Evolutionary conservation across 2,797 vertebrate species (phyloP).

Genomic region (Gymnopithys bicolor): DNA sequence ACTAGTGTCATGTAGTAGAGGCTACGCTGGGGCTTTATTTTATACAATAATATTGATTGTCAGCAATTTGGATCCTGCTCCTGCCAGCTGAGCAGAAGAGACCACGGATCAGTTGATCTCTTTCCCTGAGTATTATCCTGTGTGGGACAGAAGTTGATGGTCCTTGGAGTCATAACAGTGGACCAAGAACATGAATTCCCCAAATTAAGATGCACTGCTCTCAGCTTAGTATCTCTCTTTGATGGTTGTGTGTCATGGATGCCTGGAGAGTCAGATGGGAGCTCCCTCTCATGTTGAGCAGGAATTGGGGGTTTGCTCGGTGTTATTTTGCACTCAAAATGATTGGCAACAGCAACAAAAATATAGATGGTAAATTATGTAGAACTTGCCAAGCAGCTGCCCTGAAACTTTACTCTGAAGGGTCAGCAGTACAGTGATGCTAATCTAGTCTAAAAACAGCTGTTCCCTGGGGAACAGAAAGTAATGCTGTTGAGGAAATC

Average conservation of each 20-base stretch:
- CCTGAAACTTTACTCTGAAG: not conserved
- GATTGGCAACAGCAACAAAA: not conserved
- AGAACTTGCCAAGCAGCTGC: constrained; percentile 12
- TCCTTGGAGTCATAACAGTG: not conserved
- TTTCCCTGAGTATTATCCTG: not conserved
- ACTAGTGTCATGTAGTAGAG: not conserved
- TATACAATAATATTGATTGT: not conserved
- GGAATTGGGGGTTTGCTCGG: not conserved
- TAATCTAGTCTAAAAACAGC: constrained; percentile 21
- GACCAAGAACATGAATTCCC: not conserved
- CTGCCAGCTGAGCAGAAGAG: not conserved
- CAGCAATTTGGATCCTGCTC: not conserved
- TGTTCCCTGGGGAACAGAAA: not conserved
- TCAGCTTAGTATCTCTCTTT: not conserved
- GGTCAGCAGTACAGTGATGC: not conserved
- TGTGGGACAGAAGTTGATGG: not conserved
- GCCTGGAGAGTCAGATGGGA: not conserved
- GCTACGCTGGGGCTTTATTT: not conserved
- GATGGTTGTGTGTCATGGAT: not conserved
- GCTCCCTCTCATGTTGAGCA: not conserved
- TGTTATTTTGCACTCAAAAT: not conserved
- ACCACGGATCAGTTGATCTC: not conserved
- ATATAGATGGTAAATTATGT: not conserved
- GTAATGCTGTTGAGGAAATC: not conserved
- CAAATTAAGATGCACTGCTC: not conserved